A percentile compares a stretch with the other conserved stretches of the same genome.
These are phyloP conservation scores for Heliconius congener DNA, from an alignment of 1,140 invertebrate genomes.

Conservation along the genomic window DNA sequence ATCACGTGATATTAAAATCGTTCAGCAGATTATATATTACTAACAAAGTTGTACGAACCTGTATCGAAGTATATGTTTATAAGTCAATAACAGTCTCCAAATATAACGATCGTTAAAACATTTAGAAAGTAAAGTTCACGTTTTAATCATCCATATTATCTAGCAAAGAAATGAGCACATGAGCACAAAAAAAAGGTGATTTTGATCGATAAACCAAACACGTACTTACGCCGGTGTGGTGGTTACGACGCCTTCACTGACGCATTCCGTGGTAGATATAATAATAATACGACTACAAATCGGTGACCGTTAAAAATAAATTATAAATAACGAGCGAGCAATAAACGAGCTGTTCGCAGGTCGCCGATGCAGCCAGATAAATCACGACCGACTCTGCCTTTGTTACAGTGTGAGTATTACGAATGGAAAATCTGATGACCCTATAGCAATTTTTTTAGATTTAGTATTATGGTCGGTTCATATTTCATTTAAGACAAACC, in stretches of 20 bases:
- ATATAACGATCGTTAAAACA: not conserved
- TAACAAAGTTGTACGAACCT: not conserved
- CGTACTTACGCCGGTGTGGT: slow-evolving; percentile 21
- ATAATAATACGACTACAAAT: slow-evolving; percentile 65
- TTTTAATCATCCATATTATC: slow-evolving; percentile 30
- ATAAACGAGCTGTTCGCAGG: slow-evolving; percentile 78
- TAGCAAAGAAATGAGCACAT: slow-evolving; percentile 23
- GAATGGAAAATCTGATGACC: slow-evolving; percentile 61
- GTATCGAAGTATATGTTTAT: not conserved
- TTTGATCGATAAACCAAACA: slow-evolving; percentile 32
- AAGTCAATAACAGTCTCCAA: slow-evolving; percentile 4
- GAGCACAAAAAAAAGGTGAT: slow-evolving; percentile 26
- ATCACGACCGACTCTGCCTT: slow-evolving; percentile 61
- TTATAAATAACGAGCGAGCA: slow-evolving; percentile 79
- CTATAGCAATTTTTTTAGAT: slow-evolving; percentile 21
- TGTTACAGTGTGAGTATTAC: slow-evolving; percentile 66
- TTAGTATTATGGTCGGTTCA: slow-evolving; percentile 1
- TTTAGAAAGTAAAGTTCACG: slow-evolving; percentile 13
- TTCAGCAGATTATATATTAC: not conserved
- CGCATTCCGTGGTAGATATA: slow-evolving; percentile 41
- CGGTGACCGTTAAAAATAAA: slow-evolving; percentile 80
- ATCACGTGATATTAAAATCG: not conserved
- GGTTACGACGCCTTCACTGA: slow-evolving; percentile 30
- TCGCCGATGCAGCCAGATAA: slow-evolving; percentile 75
- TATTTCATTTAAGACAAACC: slow-evolving; percentile 4